Evolutionary conservation across 2,888 invertebrate genomes (phyloP).

Genomic region (Drosophila stalkeri): DNA sequence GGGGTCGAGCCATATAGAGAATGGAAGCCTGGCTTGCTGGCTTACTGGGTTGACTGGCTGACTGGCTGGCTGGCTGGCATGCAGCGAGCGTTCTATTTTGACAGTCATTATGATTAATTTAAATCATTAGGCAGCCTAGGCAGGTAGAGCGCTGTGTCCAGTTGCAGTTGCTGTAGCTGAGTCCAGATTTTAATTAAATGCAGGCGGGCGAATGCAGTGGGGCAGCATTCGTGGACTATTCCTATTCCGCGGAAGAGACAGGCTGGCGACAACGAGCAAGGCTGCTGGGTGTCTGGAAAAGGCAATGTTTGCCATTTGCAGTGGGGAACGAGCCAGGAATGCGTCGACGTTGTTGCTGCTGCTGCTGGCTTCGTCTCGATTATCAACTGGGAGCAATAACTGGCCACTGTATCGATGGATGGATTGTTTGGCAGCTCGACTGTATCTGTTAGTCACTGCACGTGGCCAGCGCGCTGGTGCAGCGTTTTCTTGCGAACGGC

Average conservation of each 20-base stretch:
- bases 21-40: slow-evolving; percentile 5
- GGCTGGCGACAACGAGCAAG: slow-evolving; percentile 73
- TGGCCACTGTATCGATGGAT: slow-evolving; percentile 69
- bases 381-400: slow-evolving; percentile 79
- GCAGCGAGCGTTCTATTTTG: slow-evolving; percentile 78
- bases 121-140: slow-evolving; percentile 79
- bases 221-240: slow-evolving; percentile 40
- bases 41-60: slow-evolving; percentile 12
- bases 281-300: slow-evolving; percentile 61
- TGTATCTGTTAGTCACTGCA: slow-evolving; percentile 82
- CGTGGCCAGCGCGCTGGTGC: slow-evolving; percentile 68
- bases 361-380: slow-evolving; percentile 53
- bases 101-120: slow-evolving; percentile 82
- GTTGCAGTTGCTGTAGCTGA: slow-evolving; percentile 1
- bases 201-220: slow-evolving; percentile 37
- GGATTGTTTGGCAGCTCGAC: slow-evolving; percentile 56
- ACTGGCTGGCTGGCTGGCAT: slow-evolving; percentile 9
- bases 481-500: slow-evolving; percentile 74
- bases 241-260: slow-evolving; percentile 82
- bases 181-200: slow-evolving; percentile 77
- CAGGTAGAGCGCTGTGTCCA: slow-evolving; percentile 58
- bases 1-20: slow-evolving; percentile 67
- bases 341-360: slow-evolving; percentile 58
- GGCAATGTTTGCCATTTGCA: slow-evolving; percentile 78
- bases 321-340: slow-evolving; percentile 74